Base-by-base conservation (phyloP, 2,888 invertebrate genomes). In the Exephanes ischioxanthus region DNA sequence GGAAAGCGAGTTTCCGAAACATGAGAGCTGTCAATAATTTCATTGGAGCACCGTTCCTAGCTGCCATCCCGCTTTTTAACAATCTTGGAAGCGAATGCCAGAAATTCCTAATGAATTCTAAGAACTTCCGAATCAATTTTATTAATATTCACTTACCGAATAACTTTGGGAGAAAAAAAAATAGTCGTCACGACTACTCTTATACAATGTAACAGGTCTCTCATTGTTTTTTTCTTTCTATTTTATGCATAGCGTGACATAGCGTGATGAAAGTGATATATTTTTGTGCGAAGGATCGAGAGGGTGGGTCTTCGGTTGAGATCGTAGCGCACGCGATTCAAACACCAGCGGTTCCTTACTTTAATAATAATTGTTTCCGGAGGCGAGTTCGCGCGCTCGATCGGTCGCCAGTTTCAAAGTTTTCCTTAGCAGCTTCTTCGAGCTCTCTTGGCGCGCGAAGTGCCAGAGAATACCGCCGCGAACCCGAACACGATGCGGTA, bases 391-490 rank as follows among this genome's bases (percentile, higher is more conserved):
- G 30, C 9, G 30, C 61, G 61, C 30, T 33, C 61, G 33, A 61
- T 61, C 14, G 61, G 61, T 4, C 16, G 61, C 30, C 61, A 61
- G 61, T 61, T 61, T 33, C 30, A 16, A 61, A 33, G 14, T 61
- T 61, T 61, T 61, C 61, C 5, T 6, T 61, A n/a, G 61, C 33
- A 22, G 61, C 61, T 33, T 61, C 61, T 61, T 61, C 61, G n/a
- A 30, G 61, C 11, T 61, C 16, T 33, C 61, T 45, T 45, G 45
- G 14, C 14, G 26, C 14, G 61, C 3, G 6, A 30, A 61, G 30
- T 61, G 61, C 3, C 14, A 16, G 16, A n/a, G 33, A 61, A 33
- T 30, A n/a, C 61, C 33, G 30, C 6, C 16, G 61, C 33, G 14
- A 30, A 30, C 30, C 16, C 61, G 61, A 61, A 16, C 30, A 0